A percentile compares a stretch with the other conserved stretches of the same genome.
phyloP scores from a whole-genome alignment of 2,888 invertebrate genomes.

The Gibbula magus region DNA sequence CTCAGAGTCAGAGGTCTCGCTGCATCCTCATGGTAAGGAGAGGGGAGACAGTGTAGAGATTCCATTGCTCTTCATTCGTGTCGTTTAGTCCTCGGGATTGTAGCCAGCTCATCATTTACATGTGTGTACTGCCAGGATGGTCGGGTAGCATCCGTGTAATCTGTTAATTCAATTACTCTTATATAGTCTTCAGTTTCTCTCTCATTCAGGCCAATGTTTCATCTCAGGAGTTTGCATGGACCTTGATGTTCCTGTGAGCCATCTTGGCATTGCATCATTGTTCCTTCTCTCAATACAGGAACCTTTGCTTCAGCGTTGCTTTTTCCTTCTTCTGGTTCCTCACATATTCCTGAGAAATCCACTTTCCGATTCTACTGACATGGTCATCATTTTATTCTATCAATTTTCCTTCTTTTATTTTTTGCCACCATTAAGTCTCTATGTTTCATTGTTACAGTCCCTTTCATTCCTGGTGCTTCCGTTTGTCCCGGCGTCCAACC shows the following conservation, averaged over 20 bases:
- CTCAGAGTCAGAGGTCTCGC: conserved; percentile 76
- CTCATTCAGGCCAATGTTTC: not conserved
- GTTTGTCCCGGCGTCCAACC: conserved; percentile 95
- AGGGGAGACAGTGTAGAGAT: too few species aligned
- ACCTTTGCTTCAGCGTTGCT: too few species aligned
- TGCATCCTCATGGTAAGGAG: conserved; percentile 82
- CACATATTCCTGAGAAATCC: too few species aligned
- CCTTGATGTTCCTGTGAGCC: too few species aligned
- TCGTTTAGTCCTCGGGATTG: too few species aligned
- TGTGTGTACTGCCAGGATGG: not conserved
- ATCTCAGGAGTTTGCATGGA: too few species aligned
- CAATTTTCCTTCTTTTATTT: not conserved
- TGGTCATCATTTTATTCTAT: not conserved
- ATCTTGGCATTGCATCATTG: too few species aligned
- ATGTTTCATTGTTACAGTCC: conserved; percentile 81
- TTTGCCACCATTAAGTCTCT: not conserved
- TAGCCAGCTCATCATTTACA: too few species aligned
- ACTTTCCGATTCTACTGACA: not conserved
- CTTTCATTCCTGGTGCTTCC: conserved; percentile 91
- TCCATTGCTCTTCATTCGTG: too few species aligned
- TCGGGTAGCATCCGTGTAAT: not conserved
- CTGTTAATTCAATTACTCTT: not conserved
- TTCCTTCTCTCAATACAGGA: too few species aligned
- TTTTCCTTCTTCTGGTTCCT: too few species aligned
- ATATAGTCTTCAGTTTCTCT: not conserved